Evolutionary conservation across 2,888 invertebrate genomes (phyloP).

Genomic region (Lysandra bellargus): DNA sequence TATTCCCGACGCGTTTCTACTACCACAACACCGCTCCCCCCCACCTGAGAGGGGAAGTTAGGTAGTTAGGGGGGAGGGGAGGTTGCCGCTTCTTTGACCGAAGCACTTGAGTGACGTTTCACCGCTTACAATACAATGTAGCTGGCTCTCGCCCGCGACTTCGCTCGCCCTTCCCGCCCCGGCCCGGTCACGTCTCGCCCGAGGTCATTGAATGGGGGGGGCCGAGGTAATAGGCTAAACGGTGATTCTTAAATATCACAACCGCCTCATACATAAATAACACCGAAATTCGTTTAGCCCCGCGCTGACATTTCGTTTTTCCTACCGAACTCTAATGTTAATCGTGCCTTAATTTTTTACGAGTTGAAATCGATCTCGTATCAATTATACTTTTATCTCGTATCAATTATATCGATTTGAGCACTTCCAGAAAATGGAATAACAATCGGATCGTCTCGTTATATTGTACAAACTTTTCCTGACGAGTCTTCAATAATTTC

Average conservation of each 20-base stretch:
- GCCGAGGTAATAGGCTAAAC: slow-evolving; percentile 32
- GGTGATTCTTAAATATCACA: slow-evolving; percentile 32
- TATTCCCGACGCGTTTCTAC: background rate
- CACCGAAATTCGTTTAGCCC: background rate
- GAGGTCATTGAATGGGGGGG: background rate
- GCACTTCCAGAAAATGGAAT: background rate
- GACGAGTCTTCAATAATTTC: background rate
- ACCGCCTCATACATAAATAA: slow-evolving; percentile 15
- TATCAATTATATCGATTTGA: background rate
- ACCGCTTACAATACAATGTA: background rate
- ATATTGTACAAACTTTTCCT: background rate
- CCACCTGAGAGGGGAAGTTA: background rate
- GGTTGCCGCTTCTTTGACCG: background rate
- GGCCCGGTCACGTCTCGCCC: background rate
- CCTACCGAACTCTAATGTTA: background rate
- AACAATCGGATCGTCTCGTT: background rate
- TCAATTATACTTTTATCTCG: background rate
- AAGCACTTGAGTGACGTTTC: background rate
- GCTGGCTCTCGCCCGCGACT: background rate
- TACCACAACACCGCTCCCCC: background rate
- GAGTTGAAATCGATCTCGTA: background rate
- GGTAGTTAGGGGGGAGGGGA: background rate
- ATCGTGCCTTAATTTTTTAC: background rate
- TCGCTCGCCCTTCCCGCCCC: background rate
- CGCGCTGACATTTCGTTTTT: background rate